Evolutionary conservation across 2,888 invertebrate genomes (phyloP).

Genomic region (Smittia aterrima): DNA sequence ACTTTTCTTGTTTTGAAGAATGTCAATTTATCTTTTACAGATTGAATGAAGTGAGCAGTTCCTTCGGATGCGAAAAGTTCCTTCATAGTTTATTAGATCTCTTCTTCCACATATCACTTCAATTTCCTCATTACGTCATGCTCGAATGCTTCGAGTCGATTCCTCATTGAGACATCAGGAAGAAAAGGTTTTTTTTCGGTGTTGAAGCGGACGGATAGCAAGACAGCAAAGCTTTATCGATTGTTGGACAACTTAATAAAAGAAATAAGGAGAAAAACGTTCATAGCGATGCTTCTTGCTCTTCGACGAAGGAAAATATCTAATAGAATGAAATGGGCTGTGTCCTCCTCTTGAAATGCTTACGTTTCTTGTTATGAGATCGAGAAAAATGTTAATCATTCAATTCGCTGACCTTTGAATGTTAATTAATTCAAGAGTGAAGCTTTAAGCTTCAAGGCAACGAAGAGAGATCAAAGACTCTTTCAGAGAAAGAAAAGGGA

Average conservation of each 20-base stretch:
- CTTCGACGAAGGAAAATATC: not conserved
- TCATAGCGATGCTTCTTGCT: not conserved
- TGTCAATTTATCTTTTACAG: too few relatives aligned
- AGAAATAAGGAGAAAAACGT: not conserved
- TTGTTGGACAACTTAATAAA: constrained; percentile 11
- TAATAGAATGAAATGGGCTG: not conserved
- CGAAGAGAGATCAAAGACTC: too few relatives aligned
- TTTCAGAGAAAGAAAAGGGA: too few relatives aligned
- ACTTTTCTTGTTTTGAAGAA: too few relatives aligned
- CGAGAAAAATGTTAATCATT: not conserved
- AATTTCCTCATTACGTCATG: constrained; percentile 11
- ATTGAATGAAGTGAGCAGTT: too few relatives aligned
- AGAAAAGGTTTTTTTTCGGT: not conserved
- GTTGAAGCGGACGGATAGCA: not conserved
- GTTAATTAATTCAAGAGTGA: too few relatives aligned
- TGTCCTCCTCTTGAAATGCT: not conserved
- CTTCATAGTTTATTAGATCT: not conserved
- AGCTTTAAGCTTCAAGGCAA: too few relatives aligned
- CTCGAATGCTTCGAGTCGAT: not conserved
- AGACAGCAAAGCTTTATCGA: constrained; percentile 5
- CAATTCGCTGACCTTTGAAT: too few relatives aligned
- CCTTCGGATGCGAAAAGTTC: too few relatives aligned
- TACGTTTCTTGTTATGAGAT: not conserved
- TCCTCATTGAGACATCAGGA: constrained; percentile 3
- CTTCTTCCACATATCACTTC: not conserved